Percentiles rank a stretch among this genome's conserved stretches.
Conservation (phyloP, 2,888 invertebrate species). For the Philhelius pedissequus region DNA sequence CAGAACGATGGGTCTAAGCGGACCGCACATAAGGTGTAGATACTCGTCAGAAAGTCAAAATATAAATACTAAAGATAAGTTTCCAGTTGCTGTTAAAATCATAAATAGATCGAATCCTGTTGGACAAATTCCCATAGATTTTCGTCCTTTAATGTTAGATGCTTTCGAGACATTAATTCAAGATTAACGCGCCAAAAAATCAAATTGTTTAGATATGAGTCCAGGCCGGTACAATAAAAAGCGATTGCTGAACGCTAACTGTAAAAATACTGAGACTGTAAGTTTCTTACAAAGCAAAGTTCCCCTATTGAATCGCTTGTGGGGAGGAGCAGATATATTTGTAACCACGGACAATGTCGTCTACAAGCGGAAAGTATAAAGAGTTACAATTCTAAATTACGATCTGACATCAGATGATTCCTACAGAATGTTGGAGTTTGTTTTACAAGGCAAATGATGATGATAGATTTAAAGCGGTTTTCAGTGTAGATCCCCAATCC, state of each 20-base stretch:
- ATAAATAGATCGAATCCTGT: neutral
- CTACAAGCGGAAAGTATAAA: neutral
- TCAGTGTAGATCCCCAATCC: neutral
- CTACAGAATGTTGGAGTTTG: conserved; percentile 7
- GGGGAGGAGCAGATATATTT: neutral
- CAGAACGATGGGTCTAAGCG: neutral
- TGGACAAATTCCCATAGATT: neutral
- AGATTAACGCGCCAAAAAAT: neutral
- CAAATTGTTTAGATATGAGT: neutral
- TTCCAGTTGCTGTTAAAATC: neutral
- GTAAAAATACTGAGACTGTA: neutral
- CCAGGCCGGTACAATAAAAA: neutral
- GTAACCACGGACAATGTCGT: neutral
- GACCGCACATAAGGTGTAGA: neutral
- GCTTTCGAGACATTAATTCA: neutral
- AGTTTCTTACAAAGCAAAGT: neutral
- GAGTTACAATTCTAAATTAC: neutral
- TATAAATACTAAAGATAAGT: neutral
- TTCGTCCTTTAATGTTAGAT: neutral
- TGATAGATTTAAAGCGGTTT: neutral
- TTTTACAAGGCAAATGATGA: too few relatives aligned
- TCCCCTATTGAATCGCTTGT: neutral
- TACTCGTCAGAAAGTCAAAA: neutral
- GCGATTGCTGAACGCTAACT: neutral
- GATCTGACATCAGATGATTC: conserved; percentile 10